Evolutionary conservation across 1,140 invertebrate species (phyloP), one percentile per base, ranked within the genome.

Genomic region (Mactra quadrangularis): DNA sequence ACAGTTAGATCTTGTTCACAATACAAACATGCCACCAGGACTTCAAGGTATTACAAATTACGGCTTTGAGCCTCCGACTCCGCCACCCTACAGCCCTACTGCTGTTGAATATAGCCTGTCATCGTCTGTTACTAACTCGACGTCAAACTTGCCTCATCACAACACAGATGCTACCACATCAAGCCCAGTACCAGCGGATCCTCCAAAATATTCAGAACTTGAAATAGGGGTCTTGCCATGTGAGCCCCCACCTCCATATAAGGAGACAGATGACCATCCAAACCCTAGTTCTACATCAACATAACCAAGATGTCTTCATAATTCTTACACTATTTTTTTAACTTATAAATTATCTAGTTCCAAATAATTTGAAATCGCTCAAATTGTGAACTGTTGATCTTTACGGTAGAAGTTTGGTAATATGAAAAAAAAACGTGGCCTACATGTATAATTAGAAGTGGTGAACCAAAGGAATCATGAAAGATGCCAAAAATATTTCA

Each of bases 151-250:
- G 19, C 35, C 41, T 22, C 22, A 41, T 7, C 38, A 41, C 6
- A 41, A 41, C 38, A 7, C 38, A 47, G 25, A 13, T 22, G 31
- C 9, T 1, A 62, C 59, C 1, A 47, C 17, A 13, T 27, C 59
- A 15, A 33, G 11, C 19, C 13, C n/a, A 9, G 15, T 19, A 4
- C 11, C 62, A 25, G 62, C 9, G 41, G 41, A 66, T 66, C 62
- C 62, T 15, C 62, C 62, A 29, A 66, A 66, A 17, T 66, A 66
- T 66, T 45, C 62, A 45, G 62, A 66, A 13, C 13, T 66, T 25
- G 38, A 66, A 41, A n/a, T 27, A 25, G 41, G 38, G 13, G 62
- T 66, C 11, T 1, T 66, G 13, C 62, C 62, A 22, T 6, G 13
- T 15, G 41, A 66, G 22, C 62, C 62, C 0, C 62, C 62, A 2